A percentile compares a stretch with the other conserved stretches of the same genome.
phyloP scores from a whole-genome alignment of 2,113 vertebrate genomes.

The Sprattus sprattus region DNA sequence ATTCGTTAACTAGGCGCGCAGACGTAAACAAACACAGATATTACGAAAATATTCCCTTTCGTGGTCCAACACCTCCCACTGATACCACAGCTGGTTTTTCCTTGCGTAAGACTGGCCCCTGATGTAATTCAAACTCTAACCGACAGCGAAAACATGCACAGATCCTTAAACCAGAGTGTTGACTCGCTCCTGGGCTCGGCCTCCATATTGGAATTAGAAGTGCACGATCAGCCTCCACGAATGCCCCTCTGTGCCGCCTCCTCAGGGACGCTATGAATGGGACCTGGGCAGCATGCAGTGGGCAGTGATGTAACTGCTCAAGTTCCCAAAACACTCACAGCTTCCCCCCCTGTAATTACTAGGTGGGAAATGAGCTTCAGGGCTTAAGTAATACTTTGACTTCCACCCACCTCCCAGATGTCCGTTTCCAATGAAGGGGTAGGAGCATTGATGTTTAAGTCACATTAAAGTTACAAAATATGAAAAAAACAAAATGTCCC shows the following conservation, averaged over 20 bases:
- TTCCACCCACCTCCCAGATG: conserved; percentile 60
- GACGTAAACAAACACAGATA: conserved; percentile 14
- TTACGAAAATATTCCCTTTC: conserved; percentile 13
- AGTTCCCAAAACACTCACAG: neutral
- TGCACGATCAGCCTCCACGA: neutral
- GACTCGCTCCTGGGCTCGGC: neutral
- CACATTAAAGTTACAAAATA: neutral
- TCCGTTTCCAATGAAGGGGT: neutral
- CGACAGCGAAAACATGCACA: conserved; percentile 9
- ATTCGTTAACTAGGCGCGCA: conserved; percentile 35
- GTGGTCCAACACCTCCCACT: conserved; percentile 8
- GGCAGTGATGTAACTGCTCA: neutral
- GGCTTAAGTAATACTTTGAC: conserved; percentile 61
- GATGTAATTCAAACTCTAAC: conserved; percentile 28
- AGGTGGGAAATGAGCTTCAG: conserved; percentile 56
- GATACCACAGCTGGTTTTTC: conserved; percentile 8
- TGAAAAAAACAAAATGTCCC: neutral
- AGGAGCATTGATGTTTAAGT: neutral
- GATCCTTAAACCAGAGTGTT: conserved; percentile 23
- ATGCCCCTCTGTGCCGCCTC: neutral
- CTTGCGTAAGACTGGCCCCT: conserved; percentile 34
- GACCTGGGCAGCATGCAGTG: neutral
- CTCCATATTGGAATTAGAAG: conserved; percentile 6
- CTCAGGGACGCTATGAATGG: neutral
- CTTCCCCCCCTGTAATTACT: conserved; percentile 67